A percentile compares a stretch with the other conserved stretches of the same genome.
These are phyloP conservation scores for Nothoprocta pentlandii DNA, from an alignment of 2,113 vertebrate genomes.

Conservation along the genomic window DNA sequence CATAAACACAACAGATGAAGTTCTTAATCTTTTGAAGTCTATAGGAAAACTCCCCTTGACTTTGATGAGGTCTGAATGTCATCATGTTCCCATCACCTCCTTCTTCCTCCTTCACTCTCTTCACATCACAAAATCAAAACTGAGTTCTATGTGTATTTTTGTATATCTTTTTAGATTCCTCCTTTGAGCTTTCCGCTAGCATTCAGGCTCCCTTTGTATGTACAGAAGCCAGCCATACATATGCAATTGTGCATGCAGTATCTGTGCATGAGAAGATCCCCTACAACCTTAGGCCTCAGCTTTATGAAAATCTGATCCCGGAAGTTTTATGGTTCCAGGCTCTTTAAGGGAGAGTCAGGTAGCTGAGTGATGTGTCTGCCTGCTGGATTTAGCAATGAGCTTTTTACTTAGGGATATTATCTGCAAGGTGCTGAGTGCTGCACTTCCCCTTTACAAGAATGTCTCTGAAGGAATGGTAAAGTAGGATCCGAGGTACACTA, in stretches of 20 bases:
- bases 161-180: slow-evolving; percentile 14
- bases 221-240: slow-evolving; percentile 46
- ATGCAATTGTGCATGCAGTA: slow-evolving; percentile 17
- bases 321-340: slow-evolving; percentile 16
- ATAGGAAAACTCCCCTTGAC: slow-evolving; percentile 43
- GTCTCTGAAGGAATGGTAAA: slow-evolving; percentile 15
- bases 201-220: not conserved
- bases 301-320: slow-evolving; percentile 47
- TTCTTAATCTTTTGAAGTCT: slow-evolving; percentile 60
- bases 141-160: slow-evolving; percentile 12
- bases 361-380: not conserved
- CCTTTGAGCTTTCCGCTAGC: not conserved
- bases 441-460: not conserved
- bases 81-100: slow-evolving; percentile 40
- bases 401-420: slow-evolving; percentile 16
- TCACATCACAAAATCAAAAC: slow-evolving; percentile 50
- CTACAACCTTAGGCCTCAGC: slow-evolving; percentile 29
- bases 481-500: not conserved
- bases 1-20: slow-evolving; percentile 19
- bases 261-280: slow-evolving; percentile 40
- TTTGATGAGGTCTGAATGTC: slow-evolving; percentile 64
- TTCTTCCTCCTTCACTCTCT: slow-evolving; percentile 34
- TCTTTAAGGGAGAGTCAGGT: not conserved
- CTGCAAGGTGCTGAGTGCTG: not conserved
- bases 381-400: slow-evolving; percentile 1